phyloP scores from a whole-genome alignment of 2,888 invertebrate genomes.

The Mamestra brassicae region DNA sequence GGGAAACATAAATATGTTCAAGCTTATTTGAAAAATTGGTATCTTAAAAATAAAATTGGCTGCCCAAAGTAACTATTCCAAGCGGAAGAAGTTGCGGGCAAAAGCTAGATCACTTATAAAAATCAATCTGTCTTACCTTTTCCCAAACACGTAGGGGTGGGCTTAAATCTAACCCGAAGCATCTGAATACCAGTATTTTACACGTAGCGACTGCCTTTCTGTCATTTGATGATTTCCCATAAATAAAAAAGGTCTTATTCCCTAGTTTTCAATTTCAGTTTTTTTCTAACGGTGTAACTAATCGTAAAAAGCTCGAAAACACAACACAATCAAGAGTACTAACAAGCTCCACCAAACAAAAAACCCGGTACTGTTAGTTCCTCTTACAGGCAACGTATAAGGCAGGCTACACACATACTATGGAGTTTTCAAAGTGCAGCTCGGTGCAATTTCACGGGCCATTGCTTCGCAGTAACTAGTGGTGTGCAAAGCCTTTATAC shows the following conservation, averaged over 20 bases:
- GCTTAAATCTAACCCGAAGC: too few species aligned
- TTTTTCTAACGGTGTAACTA: background rate
- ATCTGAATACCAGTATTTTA: too few species aligned
- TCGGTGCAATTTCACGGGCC: slow-evolving; percentile 68
- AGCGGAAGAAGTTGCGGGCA: too few species aligned
- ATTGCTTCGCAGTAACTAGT: slow-evolving; percentile 67
- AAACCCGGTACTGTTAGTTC: background rate
- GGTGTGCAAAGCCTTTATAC: slow-evolving; percentile 35
- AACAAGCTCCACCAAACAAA: background rate
- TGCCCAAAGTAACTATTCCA: too few species aligned
- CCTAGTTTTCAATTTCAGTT: background rate
- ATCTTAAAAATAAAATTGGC: too few species aligned
- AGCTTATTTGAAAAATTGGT: too few species aligned
- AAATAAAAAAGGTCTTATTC: background rate
- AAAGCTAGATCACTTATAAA: too few species aligned
- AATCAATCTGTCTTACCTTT: too few species aligned
- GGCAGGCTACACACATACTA: slow-evolving; percentile 30
- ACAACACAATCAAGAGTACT: background rate
- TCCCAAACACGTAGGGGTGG: too few species aligned
- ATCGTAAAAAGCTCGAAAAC: background rate
- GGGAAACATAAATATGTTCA: too few species aligned
- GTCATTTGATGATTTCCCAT: too few species aligned
- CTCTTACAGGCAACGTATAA: slow-evolving; percentile 6
- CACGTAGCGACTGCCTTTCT: too few species aligned
- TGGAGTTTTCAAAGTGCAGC: slow-evolving; percentile 62